phyloP scores from a whole-genome alignment of 2,113 vertebrate species.

The Ciconia maguari region DNA sequence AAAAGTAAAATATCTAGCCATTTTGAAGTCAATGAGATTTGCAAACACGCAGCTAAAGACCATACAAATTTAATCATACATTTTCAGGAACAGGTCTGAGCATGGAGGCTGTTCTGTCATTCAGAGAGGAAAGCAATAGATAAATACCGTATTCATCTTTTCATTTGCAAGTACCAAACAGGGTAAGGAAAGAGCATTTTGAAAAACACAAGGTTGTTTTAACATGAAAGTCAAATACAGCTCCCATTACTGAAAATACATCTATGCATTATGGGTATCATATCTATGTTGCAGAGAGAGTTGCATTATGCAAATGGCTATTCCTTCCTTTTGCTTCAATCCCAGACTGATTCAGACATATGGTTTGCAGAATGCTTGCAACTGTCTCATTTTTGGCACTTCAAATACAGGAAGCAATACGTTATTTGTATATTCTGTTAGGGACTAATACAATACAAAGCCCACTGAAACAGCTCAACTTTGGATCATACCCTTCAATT shows the following conservation, averaged over 20 bases:
- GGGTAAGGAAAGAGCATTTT: background rate
- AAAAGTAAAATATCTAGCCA: background rate
- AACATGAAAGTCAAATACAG: background rate
- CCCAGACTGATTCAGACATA: constrained; percentile 50
- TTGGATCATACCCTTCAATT: constrained; percentile 55
- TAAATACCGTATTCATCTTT: background rate
- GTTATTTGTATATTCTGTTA: constrained; percentile 63
- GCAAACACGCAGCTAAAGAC: background rate
- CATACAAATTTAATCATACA: background rate
- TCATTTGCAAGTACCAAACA: background rate
- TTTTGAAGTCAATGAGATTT: background rate
- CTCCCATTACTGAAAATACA: background rate
- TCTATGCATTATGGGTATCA: background rate
- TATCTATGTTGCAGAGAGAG: background rate
- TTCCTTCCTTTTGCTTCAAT: constrained; percentile 17
- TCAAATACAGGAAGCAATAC: constrained; percentile 65
- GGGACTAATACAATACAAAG: constrained; percentile 57
- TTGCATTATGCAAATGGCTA: constrained; percentile 22
- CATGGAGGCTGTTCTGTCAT: background rate
- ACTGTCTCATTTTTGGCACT: constrained; percentile 62
- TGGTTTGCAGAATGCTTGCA: constrained; percentile 60
- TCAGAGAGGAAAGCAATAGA: background rate
- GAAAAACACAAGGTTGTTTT: background rate
- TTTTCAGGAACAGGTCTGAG: background rate
- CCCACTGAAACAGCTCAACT: constrained; percentile 50